Evolutionary conservation across 2,888 invertebrate species (phyloP), one percentile per base, ranked within the genome.

Genomic region (Bedellia somnulentella): DNA sequence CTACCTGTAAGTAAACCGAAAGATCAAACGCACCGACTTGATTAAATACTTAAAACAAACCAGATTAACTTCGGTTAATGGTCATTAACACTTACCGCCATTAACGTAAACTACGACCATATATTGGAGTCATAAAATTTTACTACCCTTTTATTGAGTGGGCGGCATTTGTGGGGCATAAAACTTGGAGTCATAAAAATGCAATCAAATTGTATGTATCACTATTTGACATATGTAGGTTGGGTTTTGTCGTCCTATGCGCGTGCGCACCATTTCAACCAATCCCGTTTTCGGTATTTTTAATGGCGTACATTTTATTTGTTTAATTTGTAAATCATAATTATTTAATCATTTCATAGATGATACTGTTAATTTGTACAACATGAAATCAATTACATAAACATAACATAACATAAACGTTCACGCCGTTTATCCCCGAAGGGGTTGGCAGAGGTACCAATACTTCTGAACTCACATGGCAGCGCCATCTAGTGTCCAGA

Each of bases 121-220:
- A 50, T 56, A 52, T 53, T 52, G 46, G 40, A 46, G 47, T 54
- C 50, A 55, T 64, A 64, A 66, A 66, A 57, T 52, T 52, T 58
- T 58, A 66, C 57, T 44, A 57, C 49, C 51, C 56, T 57, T 62
- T 63, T 67, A 64, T 64, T n/a, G n/a, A n/a, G n/a, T n/a, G n/a
- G n/a, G n/a, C 12, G 23, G 10, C 3, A 9, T 18, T 18, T 6
- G 10, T 23, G 12, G n/a, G 37, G 37, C 38, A 40, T 52, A 51
- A 52, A 53, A 42, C 39, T 42, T 41, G 46, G 45, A 47, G 33
- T 38, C 46, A 51, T 56, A 55, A 55, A 59, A 53, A 55, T 45
- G 51, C 51, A 47, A 48, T 49, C 52, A 49, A 42, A 9, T 10
- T 41, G 35, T 23, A 35, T 37, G 36, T 40, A 30, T 35, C 31